These are phyloP conservation scores for Gephyroberyx darwinii DNA, from an alignment of 2,797 vertebrate species.

Conservation along the genomic window DNA sequence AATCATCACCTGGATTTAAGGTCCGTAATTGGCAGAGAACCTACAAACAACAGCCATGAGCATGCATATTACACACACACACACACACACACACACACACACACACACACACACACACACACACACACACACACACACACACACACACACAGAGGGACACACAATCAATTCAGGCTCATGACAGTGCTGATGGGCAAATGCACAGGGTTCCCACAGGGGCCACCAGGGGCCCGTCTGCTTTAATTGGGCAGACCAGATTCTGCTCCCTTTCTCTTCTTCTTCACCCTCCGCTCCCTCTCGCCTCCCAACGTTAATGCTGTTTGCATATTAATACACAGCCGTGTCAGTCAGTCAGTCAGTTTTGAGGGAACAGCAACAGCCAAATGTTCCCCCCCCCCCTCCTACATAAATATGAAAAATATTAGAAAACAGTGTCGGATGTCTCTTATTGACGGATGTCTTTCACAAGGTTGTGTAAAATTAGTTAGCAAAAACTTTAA, in stretches of 20 bases:
- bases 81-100: conserved; percentile 32
- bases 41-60: background rate
- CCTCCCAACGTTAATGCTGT: conserved; percentile 88
- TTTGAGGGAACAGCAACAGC: conserved; percentile 68
- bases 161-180: conserved; percentile 93
- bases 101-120: background rate
- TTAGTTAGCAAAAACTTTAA: conserved; percentile 46
- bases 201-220: conserved; percentile 87
- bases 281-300: conserved; percentile 71
- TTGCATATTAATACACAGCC: conserved; percentile 90
- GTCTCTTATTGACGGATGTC: conserved; percentile 47
- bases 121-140: conserved; percentile 25
- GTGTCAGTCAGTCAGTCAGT: conserved; percentile 84
- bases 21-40: conserved; percentile 11
- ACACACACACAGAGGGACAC: conserved; percentile 8
- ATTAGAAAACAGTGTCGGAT: conserved; percentile 21
- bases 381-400: conserved; percentile 84
- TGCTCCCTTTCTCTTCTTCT: conserved; percentile 73
- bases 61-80: background rate
- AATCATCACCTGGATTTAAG: conserved; percentile 29
- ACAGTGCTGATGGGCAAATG: conserved; percentile 89
- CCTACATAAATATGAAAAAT: background rate
- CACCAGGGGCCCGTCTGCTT: conserved; percentile 85
- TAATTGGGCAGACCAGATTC: conserved; percentile 93
- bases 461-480: conserved; percentile 40